Evolutionary conservation across 1,140 invertebrate genomes (phyloP), one percentile per base, ranked within the genome.

Genomic region (Sminthurides bifidus): DNA sequence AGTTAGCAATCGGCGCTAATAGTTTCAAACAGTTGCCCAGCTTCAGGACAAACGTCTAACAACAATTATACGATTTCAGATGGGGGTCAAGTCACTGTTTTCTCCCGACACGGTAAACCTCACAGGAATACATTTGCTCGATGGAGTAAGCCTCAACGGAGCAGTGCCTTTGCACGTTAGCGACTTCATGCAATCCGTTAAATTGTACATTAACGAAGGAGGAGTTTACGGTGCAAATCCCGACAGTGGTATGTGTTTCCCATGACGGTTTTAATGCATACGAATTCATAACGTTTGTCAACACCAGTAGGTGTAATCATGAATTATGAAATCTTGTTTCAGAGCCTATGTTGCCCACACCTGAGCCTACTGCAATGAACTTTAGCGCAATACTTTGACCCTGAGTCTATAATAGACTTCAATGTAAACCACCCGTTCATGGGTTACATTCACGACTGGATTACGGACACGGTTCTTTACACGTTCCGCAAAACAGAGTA

Each of bases 361-460:
- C n/a, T n/a, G n/a, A n/a, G n/a, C n/a, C n/a, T n/a, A n/a, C n/a
- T n/a, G n/a, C n/a, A n/a, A n/a, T n/a, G n/a, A n/a, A n/a, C n/a
- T n/a, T n/a, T n/a, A n/a, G n/a, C n/a, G n/a, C n/a, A n/a, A n/a
- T n/a, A n/a, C n/a, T n/a, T 60, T 48, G 54, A 50, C 38, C 58
- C 58, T 17, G 2, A 27, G 6, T 26, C 56, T 2, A 53, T 54
- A 26, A 56, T 54, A 40, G 56, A 58, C 29, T 40, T 61, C n/a
- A 52, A 31, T 1, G 56, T 58, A 0, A 49, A 61, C 19, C 37
- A 48, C 26, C 56, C 56, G 1, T 61, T 61, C 35, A 19, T 61
- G 19, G 60, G 60, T 21, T 61, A 54, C 41, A 58, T 61, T 33
- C 26, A 51, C 19, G 60, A 61, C 31, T 17, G 41, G 2, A 37